These are phyloP conservation scores for Carpatolechia fugitivella DNA, from an alignment of 2,888 invertebrate species.

Conservation along the genomic window DNA sequence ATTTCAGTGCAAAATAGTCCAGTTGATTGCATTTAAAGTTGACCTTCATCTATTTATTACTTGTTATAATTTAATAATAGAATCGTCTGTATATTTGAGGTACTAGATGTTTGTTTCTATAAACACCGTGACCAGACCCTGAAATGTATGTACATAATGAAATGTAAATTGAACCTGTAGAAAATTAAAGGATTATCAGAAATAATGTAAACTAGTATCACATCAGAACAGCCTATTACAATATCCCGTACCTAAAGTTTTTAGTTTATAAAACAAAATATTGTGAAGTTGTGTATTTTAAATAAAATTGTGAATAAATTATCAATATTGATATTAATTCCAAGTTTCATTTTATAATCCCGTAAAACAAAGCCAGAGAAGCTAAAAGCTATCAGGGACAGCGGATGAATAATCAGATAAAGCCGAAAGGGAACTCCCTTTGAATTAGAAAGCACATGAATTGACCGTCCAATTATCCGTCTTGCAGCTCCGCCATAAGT, in stretches of 20 bases:
- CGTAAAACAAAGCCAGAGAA: neutral
- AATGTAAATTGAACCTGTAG: slow-evolving; percentile 69
- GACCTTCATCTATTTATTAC: too few species aligned
- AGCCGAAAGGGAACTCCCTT: slow-evolving; percentile 26
- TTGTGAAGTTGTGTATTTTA: slow-evolving; percentile 80
- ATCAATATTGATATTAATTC: slow-evolving; percentile 76
- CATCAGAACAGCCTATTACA: slow-evolving; percentile 64
- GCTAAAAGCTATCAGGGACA: neutral
- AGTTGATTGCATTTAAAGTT: too few species aligned
- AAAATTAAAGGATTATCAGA: slow-evolving; percentile 57
- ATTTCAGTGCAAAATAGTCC: too few species aligned
- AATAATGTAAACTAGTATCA: slow-evolving; percentile 66
- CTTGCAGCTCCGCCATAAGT: slow-evolving; percentile 66
- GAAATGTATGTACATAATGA: slow-evolving; percentile 64
- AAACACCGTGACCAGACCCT: slow-evolving; percentile 42
- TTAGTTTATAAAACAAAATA: slow-evolving; percentile 75
- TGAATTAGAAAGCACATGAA: slow-evolving; percentile 61
- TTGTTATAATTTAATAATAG: too few species aligned
- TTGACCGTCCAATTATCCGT: slow-evolving; percentile 69
- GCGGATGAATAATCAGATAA: slow-evolving; percentile 2
- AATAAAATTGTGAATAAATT: slow-evolving; percentile 80
- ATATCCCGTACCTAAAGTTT: slow-evolving; percentile 75
- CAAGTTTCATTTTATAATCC: neutral
- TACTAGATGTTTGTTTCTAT: neutral
- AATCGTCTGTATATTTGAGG: too few species aligned